phyloP scores from a whole-genome alignment of 2,797 vertebrate genomes.

The Nothura maculosa region DNA sequence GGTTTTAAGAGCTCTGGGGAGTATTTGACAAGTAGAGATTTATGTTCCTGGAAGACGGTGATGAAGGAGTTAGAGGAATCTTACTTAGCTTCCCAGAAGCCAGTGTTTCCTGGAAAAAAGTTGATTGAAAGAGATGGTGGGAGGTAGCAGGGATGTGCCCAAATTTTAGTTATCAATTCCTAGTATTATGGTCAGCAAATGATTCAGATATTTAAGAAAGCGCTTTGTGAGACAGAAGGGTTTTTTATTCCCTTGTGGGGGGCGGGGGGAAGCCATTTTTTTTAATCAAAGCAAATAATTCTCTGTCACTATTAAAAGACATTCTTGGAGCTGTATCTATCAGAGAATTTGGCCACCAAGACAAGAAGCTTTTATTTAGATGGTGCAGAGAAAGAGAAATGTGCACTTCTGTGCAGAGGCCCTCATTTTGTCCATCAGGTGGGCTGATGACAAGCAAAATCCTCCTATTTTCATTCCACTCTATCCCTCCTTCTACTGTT shows the following conservation, averaged over 20 bases:
- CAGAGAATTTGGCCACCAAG: background rate
- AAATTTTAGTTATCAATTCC: background rate
- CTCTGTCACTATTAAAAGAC: background rate
- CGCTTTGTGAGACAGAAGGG: background rate
- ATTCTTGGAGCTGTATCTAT: background rate
- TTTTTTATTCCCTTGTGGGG: background rate
- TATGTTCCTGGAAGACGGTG: background rate
- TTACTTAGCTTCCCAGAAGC: background rate
- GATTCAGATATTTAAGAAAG: background rate
- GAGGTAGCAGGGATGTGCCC: background rate
- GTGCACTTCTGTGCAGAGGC: background rate
- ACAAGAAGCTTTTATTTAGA: background rate
- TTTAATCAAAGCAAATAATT: background rate
- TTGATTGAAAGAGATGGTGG: background rate
- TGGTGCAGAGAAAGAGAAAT: background rate
- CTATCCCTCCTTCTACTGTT: background rate
- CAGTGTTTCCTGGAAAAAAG: background rate
- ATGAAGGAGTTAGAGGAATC: background rate
- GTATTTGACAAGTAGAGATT: conserved; percentile 2
- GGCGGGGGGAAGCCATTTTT: background rate
- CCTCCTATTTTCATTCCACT: background rate
- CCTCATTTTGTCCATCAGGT: background rate
- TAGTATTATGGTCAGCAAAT: background rate
- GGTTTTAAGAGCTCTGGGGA: conserved; percentile 1
- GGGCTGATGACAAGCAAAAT: background rate